phyloP scores from a whole-genome alignment of 2,888 invertebrate species.

The Tiliacea citrago region DNA sequence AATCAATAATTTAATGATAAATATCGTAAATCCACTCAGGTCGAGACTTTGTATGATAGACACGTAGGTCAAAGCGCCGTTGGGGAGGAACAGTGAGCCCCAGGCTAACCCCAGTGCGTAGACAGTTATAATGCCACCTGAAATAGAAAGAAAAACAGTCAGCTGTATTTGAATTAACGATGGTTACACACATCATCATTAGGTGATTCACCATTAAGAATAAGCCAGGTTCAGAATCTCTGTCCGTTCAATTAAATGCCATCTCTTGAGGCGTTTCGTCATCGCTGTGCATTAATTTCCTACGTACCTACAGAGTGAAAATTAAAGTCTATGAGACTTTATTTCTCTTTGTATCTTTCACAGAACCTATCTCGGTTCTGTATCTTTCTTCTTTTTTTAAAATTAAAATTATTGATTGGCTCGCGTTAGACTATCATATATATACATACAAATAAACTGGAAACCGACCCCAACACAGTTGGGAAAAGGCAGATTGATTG shows the following conservation, averaged over 20 bases:
- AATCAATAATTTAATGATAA: constrained; percentile 75
- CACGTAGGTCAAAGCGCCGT: constrained; percentile 81
- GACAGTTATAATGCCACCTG: constrained; percentile 74
- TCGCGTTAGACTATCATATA: too few species aligned
- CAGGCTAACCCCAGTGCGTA: constrained; percentile 76
- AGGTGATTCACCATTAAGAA: too few species aligned
- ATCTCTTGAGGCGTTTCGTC: not conserved
- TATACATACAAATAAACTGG: too few species aligned
- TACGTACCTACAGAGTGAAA: not conserved
- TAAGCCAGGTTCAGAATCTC: not conserved
- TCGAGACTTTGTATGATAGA: constrained; percentile 82
- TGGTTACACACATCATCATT: too few species aligned
- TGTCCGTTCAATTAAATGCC: not conserved
- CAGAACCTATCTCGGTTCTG: too few species aligned
- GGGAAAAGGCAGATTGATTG: too few species aligned
- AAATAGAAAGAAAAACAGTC: constrained; percentile 47
- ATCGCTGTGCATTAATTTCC: not conserved
- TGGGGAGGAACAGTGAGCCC: constrained; percentile 78
- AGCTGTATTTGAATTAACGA: not conserved
- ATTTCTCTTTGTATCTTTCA: not conserved
- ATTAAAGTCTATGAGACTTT: not conserved
- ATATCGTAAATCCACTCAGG: constrained; percentile 65
- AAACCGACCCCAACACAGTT: too few species aligned
- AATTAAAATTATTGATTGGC: too few species aligned
- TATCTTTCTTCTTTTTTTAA: too few species aligned